Evolutionary conservation across 2,113 vertebrate genomes (phyloP).

Genomic region (Prietella phreatophila): DNA sequence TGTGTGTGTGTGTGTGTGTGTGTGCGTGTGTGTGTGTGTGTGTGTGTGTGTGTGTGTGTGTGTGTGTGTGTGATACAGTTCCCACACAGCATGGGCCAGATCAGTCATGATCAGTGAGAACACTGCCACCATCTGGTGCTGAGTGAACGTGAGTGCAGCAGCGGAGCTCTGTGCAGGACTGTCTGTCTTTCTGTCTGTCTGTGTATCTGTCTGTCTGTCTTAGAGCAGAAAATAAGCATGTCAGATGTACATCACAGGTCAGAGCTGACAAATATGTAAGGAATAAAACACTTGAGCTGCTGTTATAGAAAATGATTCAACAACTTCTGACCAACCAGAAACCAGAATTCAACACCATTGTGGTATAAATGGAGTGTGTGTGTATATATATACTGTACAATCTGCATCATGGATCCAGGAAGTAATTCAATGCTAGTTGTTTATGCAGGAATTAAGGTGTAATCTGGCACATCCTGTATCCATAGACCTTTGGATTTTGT

Average conservation of each 20-base stretch:
- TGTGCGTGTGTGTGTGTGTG: constrained; percentile 21
- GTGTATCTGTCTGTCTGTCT: background rate
- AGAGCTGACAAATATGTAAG: background rate
- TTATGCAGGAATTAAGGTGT: background rate
- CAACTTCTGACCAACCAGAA: background rate
- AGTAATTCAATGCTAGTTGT: background rate
- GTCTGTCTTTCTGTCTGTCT: background rate
- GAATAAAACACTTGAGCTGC: background rate
- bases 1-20: background rate
- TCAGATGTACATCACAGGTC: background rate
- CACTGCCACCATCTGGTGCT: constrained; percentile 71
- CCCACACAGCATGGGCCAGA: background rate
- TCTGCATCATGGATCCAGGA: background rate
- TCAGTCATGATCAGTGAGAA: constrained; percentile 63
- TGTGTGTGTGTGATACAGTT: background rate
- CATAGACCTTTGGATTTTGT: background rate
- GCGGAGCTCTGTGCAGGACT: background rate
- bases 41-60: constrained; percentile 10
- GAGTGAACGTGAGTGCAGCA: constrained; percentile 48
- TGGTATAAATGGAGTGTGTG: background rate
- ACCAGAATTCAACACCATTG: background rate
- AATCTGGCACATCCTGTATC: background rate
- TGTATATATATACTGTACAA: background rate
- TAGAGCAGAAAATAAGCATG: background rate
- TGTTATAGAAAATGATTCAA: background rate